A percentile compares a stretch with the other conserved stretches of the same genome.
These are phyloP conservation scores for Channa maculata DNA, from an alignment of 2,113 vertebrate species.

Conservation along the genomic window DNA sequence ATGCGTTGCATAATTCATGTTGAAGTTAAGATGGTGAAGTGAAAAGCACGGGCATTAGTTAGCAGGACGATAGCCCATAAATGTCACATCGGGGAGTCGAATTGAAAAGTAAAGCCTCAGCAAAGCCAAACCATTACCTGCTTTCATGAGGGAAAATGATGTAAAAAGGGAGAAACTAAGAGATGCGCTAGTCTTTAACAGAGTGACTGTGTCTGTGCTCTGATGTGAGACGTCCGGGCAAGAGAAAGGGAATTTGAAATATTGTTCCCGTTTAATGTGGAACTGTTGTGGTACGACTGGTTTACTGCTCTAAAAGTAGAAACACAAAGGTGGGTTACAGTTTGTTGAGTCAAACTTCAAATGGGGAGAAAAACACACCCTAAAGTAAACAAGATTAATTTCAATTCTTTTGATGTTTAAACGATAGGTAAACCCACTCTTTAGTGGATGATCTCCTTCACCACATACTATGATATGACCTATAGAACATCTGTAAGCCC, in stretches of 20 bases:
- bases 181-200: conserved; percentile 29
- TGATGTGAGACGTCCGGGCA: conserved; percentile 28
- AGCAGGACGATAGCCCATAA: conserved; percentile 38
- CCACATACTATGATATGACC: conserved; percentile 10
- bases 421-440: conserved; percentile 24
- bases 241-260: conserved; percentile 48
- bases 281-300: not conserved
- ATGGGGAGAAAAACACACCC: not conserved
- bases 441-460: conserved; percentile 5
- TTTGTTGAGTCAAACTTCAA: conserved; percentile 51
- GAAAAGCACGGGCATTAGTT: conserved; percentile 45
- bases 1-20: conserved; percentile 44
- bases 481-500: conserved; percentile 11
- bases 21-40: conserved; percentile 10
- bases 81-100: conserved; percentile 38
- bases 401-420: conserved; percentile 51
- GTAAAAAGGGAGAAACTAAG: conserved; percentile 54
- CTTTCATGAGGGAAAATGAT: conserved; percentile 50
- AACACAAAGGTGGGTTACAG: conserved; percentile 38
- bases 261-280: conserved; percentile 41
- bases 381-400: conserved; percentile 59
- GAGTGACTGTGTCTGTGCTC: conserved; percentile 38
- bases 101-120: conserved; percentile 57
- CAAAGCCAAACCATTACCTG: conserved; percentile 47
- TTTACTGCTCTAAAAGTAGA: conserved; percentile 17